Evolutionary conservation across 2,113 vertebrate species (phyloP).

Genomic region (Pelecanus crispus): DNA sequence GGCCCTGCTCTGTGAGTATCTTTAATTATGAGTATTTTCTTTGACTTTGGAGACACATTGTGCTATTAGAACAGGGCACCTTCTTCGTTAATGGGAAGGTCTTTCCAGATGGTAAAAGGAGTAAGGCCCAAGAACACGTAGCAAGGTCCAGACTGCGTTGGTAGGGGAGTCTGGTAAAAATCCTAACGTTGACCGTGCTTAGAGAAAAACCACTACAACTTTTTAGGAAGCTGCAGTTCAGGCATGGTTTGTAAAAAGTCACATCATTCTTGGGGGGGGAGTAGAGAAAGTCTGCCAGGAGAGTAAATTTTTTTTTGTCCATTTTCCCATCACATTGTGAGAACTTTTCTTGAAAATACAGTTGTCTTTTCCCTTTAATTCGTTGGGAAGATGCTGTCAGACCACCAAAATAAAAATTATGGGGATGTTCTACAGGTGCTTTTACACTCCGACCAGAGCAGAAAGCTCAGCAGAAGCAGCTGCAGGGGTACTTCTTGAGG

Average conservation of each 20-base stretch:
- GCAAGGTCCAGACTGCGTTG: not conserved
- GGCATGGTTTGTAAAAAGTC: not conserved
- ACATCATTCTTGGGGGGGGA: not conserved
- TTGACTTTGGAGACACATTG: not conserved
- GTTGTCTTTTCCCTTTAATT: not conserved
- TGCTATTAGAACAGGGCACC: not conserved
- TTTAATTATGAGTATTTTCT: not conserved
- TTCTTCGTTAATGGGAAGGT: not conserved
- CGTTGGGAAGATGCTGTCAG: not conserved
- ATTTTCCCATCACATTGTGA: not conserved
- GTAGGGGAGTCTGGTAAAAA: not conserved
- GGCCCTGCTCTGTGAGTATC: not conserved
- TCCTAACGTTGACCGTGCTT: not conserved
- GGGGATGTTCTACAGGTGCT: not conserved
- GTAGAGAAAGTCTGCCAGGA: not conserved
- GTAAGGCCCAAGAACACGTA: not conserved
- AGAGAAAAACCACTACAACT: not conserved
- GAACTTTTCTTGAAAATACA: not conserved
- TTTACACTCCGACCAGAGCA: not conserved
- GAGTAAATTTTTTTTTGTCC: not conserved
- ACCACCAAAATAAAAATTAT: not conserved
- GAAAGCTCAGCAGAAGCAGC: not conserved
- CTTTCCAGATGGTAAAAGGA: not conserved
- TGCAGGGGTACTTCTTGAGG: not conserved
- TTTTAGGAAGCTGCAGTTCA: not conserved